Evolutionary conservation across 1,140 invertebrate genomes (phyloP).

Genomic region (Mylabris phalerata): DNA sequence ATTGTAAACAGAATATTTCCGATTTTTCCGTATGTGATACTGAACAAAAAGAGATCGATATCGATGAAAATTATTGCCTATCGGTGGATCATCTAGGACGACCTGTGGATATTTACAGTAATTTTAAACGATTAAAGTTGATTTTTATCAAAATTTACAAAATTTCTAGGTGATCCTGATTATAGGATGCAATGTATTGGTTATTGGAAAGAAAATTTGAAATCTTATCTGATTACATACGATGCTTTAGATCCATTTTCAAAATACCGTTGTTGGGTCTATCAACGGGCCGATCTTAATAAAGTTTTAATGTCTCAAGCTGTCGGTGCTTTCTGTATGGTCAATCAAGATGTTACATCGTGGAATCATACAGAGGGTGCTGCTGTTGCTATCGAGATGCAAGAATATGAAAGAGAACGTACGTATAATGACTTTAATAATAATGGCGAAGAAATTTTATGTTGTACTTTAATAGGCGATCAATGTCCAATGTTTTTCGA

Average conservation of each 20-base stretch:
- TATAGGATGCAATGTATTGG: slow-evolving; percentile 96
- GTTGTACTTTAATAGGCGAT: slow-evolving; percentile 54
- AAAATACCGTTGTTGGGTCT: slow-evolving; percentile 96
- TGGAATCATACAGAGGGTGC: slow-evolving; percentile 85
- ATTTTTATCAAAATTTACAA: not conserved
- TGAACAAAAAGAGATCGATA: slow-evolving; percentile 86
- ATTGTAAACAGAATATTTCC: slow-evolving; percentile 90
- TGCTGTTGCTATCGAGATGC: slow-evolving; percentile 80
- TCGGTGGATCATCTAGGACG: slow-evolving; percentile 91
- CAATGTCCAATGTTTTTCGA: slow-evolving; percentile 94
- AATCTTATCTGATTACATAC: slow-evolving; percentile 94
- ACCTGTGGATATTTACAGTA: slow-evolving; percentile 89
- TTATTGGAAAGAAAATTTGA: slow-evolving; percentile 96
- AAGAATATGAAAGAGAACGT: slow-evolving; percentile 88
- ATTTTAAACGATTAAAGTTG: slow-evolving; percentile 26
- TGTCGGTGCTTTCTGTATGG: slow-evolving; percentile 82
- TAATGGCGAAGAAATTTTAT: slow-evolving; percentile 2
- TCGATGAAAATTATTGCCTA: slow-evolving; percentile 93
- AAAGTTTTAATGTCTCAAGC: slow-evolving; percentile 83
- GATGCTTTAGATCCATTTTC: slow-evolving; percentile 94
- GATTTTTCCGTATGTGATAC: slow-evolving; percentile 91
- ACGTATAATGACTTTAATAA: slow-evolving; percentile 38
- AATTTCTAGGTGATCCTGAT: slow-evolving; percentile 76
- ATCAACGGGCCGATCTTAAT: slow-evolving; percentile 91
- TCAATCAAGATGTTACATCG: slow-evolving; percentile 85